These are phyloP conservation scores for Orthosia incerta DNA, from an alignment of 2,888 invertebrate genomes.

Conservation along the genomic window DNA sequence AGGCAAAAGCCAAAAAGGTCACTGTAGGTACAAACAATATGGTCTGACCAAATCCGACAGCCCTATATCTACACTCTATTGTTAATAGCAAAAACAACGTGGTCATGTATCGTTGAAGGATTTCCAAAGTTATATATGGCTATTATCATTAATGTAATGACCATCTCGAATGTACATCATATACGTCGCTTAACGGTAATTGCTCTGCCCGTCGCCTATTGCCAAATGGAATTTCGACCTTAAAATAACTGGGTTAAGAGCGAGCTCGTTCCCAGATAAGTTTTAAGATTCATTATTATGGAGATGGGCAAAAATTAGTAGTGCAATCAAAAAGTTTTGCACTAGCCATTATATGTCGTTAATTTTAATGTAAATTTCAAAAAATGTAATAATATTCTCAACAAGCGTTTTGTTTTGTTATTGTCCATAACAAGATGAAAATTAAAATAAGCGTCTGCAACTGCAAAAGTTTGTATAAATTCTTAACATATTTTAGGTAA, in stretches of 20 bases:
- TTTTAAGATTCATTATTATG: constrained; percentile 52
- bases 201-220: constrained; percentile 32
- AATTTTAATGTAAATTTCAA: constrained; percentile 40
- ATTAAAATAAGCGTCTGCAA: background rate
- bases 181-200: constrained; percentile 56
- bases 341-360: constrained; percentile 30
- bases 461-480: background rate
- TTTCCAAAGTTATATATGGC: constrained; percentile 46
- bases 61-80: constrained; percentile 4
- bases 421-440: background rate
- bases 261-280: background rate
- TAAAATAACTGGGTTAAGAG: background rate
- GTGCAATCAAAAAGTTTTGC: constrained; percentile 58
- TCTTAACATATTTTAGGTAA: background rate
- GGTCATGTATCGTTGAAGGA: constrained; percentile 50
- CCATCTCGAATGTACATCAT: constrained; percentile 62
- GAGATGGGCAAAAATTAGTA: constrained; percentile 56
- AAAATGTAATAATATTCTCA: background rate
- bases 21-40: too few relatives aligned
- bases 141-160: constrained; percentile 60
- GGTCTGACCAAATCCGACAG: background rate
- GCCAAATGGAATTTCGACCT: constrained; percentile 43
- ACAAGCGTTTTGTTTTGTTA: background rate
- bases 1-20: too few relatives aligned
- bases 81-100: constrained; percentile 30